Evolutionary conservation across 2,113 vertebrate genomes (phyloP), one percentile per base, ranked within the genome.

Genomic region (Asarcornis scutulata): DNA sequence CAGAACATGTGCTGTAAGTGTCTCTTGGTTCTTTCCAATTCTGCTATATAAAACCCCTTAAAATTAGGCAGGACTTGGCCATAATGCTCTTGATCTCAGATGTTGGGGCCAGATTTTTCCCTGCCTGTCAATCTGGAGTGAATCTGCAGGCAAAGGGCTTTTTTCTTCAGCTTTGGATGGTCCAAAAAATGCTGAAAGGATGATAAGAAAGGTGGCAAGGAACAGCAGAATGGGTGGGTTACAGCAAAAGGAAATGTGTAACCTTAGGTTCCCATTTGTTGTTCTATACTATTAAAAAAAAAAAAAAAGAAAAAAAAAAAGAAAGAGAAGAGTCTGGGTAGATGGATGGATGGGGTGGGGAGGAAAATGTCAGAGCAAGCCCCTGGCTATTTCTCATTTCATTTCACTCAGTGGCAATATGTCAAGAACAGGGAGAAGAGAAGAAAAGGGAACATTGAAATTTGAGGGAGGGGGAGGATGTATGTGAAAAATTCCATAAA

Each of bases 351-450:
- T 83, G 52, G 85, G 93, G 83, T 74, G 92, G 79, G 36, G 91
- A 95, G 64, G 76, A 94, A 96, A 97, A 96, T 96, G 94, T 96
- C 95, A 96, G 86, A 93, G 88, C 62, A 96, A 93, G 93, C 95
- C 95, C 78, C 84, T 92, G 88, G 95, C 93, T 97, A 91, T 95
- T 97, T 91, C 86, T 94, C 69, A 64, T 95, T 97, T 95, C 50
- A 62, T 86, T 96, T 95, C 79, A 72, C 64, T 92, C 62, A 36
- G 60, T 88, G 80, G 91, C 64, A 96, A 75, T 83, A 79, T 77
- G 76, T 93, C 83, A 95, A 81, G 89, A 84, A 93, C 25, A 72
- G 17, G 67, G 89, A 91, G 78, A 89, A 84, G 52, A 91, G 89
- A 92, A 94, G 90, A 94, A 91, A 95, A 93, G 64, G 31, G 64